A percentile compares a stretch with the other conserved stretches of the same genome.
phyloP scores from a whole-genome alignment of 1,140 invertebrate species.

The Stegodyphus mimosarum region DNA sequence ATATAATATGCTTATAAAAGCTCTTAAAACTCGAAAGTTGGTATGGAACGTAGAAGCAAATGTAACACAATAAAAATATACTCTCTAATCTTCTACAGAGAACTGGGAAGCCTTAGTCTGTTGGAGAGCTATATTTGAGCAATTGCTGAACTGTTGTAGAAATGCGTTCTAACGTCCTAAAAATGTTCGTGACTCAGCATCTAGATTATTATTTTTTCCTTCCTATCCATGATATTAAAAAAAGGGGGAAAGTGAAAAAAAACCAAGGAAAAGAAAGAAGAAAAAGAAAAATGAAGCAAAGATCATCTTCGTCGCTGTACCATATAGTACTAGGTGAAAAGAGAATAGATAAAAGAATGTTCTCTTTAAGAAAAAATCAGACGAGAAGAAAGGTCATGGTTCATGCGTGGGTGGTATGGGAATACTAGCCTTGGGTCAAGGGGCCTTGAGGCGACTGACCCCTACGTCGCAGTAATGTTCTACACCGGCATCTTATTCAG shows the following conservation, averaged over 20 bases:
- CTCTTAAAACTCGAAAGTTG: no score
- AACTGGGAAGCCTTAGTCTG: no score
- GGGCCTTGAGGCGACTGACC: slow-evolving; percentile 46
- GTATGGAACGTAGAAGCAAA: no score
- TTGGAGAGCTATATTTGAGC: slow-evolving; percentile 13
- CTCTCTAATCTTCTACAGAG: no score
- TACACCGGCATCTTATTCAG: background rate
- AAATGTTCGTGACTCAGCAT: slow-evolving; percentile 30
- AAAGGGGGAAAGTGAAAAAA: background rate
- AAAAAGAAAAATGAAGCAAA: background rate
- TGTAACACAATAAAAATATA: no score
- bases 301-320: no score
- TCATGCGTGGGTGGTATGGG: slow-evolving; percentile 56
- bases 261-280: background rate
- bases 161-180: background rate
- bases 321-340: no score
- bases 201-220: background rate
- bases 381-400: background rate
- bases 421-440: slow-evolving; percentile 40
- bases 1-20: no score
- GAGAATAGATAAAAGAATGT: slow-evolving; percentile 44
- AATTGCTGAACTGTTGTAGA: slow-evolving; percentile 21
- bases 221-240: slow-evolving; percentile 9
- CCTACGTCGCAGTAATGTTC: background rate
- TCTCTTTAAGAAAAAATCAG: slow-evolving; percentile 14